These are phyloP conservation scores for Hypocryptadius cinnamomeus DNA, from an alignment of 2,113 vertebrate species.

Conservation along the genomic window DNA sequence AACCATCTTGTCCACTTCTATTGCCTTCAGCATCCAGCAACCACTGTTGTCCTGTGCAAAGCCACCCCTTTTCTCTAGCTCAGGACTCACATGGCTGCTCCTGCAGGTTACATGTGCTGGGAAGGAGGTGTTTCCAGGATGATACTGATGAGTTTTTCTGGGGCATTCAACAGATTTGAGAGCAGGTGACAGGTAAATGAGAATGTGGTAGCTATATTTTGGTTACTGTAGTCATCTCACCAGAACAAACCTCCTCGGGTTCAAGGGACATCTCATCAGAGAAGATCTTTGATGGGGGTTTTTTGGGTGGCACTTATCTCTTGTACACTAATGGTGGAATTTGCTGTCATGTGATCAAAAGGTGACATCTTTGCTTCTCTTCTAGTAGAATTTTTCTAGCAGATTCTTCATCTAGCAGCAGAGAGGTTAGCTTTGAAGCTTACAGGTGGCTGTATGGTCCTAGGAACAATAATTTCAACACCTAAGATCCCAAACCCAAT, in stretches of 20 bases:
- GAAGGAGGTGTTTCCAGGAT: background rate
- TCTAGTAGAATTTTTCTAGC: background rate
- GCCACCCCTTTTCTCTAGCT: background rate
- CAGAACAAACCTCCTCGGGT: background rate
- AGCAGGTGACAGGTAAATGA: background rate
- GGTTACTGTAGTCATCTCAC: background rate
- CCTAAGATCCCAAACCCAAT: background rate
- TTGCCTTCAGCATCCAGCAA: background rate
- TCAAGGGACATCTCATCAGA: background rate
- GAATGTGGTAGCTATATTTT: background rate
- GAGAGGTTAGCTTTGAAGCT: background rate
- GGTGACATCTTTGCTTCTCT: background rate
- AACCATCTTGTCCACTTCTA: background rate
- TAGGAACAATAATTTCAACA: background rate
- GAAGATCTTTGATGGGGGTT: background rate
- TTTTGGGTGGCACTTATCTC: background rate
- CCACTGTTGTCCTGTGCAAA: background rate
- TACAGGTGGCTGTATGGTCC: background rate
- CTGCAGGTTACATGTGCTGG: accelerated
- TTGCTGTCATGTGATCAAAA: background rate
- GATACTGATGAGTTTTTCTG: background rate
- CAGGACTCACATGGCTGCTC: background rate
- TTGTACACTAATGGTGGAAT: background rate
- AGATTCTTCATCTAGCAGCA: background rate
- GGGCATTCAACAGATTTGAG: background rate